Percentiles rank a stretch among this genome's conserved stretches.
phyloP scores from a whole-genome alignment of 2,113 vertebrate species.

The Puntigrus tetrazona region DNA sequence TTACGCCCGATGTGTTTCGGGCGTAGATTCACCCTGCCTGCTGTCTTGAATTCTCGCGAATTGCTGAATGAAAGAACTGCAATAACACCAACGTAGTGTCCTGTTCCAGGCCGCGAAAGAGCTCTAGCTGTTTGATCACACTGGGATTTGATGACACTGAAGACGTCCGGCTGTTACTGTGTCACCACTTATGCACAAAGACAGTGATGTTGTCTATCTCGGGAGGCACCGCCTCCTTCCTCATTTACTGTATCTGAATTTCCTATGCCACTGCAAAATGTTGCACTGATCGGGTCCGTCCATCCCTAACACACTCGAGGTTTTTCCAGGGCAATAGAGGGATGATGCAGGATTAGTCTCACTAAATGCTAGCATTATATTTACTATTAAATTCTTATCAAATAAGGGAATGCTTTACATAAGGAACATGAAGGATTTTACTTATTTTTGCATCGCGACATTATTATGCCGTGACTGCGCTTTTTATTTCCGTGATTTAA shows the following conservation, averaged over 20 bases:
- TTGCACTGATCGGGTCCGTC: conserved; percentile 52
- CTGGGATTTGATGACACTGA: conserved; percentile 47
- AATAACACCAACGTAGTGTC: background rate
- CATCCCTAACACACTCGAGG: conserved; percentile 3
- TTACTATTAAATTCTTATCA: background rate
- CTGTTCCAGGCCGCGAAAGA: background rate
- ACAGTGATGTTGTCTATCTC: conserved; percentile 42
- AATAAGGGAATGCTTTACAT: background rate
- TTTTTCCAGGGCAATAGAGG: conserved; percentile 42
- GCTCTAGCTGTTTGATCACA: conserved; percentile 34
- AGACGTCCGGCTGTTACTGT: conserved; percentile 57
- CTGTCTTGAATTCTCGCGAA: background rate
- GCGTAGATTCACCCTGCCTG: background rate
- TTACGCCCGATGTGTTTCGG: background rate
- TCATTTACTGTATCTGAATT: conserved; percentile 33
- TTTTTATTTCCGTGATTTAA: background rate
- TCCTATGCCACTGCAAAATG: conserved; percentile 56
- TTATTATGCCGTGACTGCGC: background rate
- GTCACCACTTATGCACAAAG: conserved; percentile 50
- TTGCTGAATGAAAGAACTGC: background rate
- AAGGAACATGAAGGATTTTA: background rate
- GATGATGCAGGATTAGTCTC: conserved; percentile 11
- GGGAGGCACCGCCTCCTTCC: background rate
- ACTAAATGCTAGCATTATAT: background rate
- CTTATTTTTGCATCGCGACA: background rate